Conservation (phyloP, 2,888 invertebrate genomes). For the Frankliniella intonsa region DNA sequence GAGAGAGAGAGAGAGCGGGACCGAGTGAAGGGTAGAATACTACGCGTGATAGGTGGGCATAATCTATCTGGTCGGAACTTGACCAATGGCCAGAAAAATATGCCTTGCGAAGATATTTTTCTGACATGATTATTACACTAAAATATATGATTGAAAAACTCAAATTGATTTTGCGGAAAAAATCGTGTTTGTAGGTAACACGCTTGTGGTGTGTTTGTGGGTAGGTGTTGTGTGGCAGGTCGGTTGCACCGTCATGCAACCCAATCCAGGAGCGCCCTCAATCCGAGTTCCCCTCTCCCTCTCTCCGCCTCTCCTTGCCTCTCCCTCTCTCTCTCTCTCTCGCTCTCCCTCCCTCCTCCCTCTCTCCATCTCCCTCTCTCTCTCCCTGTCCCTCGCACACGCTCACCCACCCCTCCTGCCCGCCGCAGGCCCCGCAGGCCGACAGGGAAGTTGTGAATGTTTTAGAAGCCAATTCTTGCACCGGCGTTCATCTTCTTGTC, state of each 20-base stretch:
- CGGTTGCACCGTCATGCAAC: slow-evolving; percentile 5
- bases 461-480: slow-evolving; percentile 8
- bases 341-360: background rate
- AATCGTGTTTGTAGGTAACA: too few species aligned
- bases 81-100: too few species aligned
- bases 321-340: background rate
- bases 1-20: background rate
- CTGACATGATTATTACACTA: too few species aligned
- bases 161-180: too few species aligned
- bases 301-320: background rate
- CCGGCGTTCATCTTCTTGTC: slow-evolving; percentile 19
- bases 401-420: too few species aligned
- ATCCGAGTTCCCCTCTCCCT: background rate
- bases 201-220: too few species aligned
- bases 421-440: background rate
- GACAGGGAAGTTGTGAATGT: slow-evolving; percentile 11
- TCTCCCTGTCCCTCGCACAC: background rate
- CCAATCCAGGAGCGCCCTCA: background rate
- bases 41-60: too few species aligned
- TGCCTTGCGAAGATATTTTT: too few species aligned
- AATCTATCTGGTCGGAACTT: too few species aligned
- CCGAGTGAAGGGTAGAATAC: too few species aligned
- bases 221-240: too few species aligned
- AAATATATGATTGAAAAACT: too few species aligned
- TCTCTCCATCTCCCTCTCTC: background rate